Percentiles rank a stretch among this genome's conserved stretches.
These are phyloP conservation scores for Apostichopus parvimensis DNA, from an alignment of 35 echinoderm and acorn worm genomes.

Conservation along the genomic window DNA sequence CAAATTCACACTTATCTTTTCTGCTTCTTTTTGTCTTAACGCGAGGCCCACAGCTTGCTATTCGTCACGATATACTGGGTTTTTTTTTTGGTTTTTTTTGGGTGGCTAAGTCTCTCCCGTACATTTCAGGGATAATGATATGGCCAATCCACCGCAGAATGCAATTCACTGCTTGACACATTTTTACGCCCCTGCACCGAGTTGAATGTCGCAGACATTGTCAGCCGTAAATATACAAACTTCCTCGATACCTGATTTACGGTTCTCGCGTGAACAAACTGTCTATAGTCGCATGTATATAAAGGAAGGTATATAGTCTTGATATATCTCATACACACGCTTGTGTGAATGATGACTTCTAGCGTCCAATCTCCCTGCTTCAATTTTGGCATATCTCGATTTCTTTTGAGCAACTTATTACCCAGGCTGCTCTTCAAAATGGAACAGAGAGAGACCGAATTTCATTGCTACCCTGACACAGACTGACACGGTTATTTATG, in stretches of 20 bases:
- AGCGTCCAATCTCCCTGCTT: not conserved
- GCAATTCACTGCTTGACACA: not conserved
- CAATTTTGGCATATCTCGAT: slow-evolving; percentile 1
- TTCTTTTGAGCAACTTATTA: not conserved
- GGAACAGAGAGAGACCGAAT: not conserved
- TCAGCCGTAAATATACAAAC: not conserved
- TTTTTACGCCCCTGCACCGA: slow-evolving; percentile 8
- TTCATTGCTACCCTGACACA: not conserved
- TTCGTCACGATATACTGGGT: too few relatives aligned
- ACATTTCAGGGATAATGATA: not conserved
- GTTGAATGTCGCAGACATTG: slow-evolving; percentile 12
- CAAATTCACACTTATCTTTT: too few relatives aligned
- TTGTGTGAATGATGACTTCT: not conserved
- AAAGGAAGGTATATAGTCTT: too few relatives aligned
- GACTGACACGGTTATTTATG: not conserved
- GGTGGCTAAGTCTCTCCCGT: too few relatives aligned
- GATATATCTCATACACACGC: too few relatives aligned
- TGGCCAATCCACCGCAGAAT: not conserved
- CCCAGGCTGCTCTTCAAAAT: not conserved
- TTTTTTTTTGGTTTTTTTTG: too few relatives aligned
- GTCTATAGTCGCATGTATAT: too few relatives aligned
- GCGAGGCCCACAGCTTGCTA: not conserved
- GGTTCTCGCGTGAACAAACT: too few relatives aligned
- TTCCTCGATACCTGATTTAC: too few relatives aligned
- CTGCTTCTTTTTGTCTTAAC: not conserved